Conservation (phyloP, 37 sponge, comb jelly and placozoan species). For the Agelas oroides region DNA sequence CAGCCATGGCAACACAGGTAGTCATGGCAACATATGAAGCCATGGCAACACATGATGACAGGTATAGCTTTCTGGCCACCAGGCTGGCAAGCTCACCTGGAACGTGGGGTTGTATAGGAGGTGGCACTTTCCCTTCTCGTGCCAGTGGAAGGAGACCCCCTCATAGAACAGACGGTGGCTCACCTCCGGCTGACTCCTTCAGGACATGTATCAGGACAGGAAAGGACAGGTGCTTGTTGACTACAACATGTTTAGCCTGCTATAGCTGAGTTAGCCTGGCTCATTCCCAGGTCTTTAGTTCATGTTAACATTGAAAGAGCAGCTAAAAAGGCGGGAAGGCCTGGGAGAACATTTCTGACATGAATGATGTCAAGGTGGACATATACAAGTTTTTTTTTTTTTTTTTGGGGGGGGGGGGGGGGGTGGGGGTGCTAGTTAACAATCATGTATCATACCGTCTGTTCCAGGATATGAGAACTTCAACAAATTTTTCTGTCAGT, state of each 20-base stretch:
- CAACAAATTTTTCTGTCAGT: slow-evolving; percentile 8
- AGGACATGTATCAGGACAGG: not conserved
- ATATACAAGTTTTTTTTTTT: too few species aligned
- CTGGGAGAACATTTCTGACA: too few species aligned
- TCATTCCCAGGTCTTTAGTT: too few species aligned
- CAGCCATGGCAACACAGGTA: not conserved
- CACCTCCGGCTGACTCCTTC: not conserved
- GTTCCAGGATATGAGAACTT: slow-evolving; percentile 15
- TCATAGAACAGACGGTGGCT: slow-evolving; percentile 45
- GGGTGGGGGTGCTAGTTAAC: too few species aligned
- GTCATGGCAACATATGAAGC: not conserved
- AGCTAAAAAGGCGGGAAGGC: too few species aligned
- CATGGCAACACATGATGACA: not conserved
- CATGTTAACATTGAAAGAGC: too few species aligned
- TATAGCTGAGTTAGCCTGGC: too few species aligned
- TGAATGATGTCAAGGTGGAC: too few species aligned
- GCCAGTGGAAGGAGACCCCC: slow-evolving; percentile 48
- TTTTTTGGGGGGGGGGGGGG: not conserved
- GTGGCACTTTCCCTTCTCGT: slow-evolving; percentile 4
- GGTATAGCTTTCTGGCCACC: not conserved
- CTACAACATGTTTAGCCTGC: not conserved
- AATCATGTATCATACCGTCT: too few species aligned
- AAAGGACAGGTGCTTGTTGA: too few species aligned
- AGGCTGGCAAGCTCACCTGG: slow-evolving; percentile 11
- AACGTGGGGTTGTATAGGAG: slow-evolving; percentile 29